Conservation (phyloP, 2,797 vertebrate species). For the Catostomus latipinnis region DNA sequence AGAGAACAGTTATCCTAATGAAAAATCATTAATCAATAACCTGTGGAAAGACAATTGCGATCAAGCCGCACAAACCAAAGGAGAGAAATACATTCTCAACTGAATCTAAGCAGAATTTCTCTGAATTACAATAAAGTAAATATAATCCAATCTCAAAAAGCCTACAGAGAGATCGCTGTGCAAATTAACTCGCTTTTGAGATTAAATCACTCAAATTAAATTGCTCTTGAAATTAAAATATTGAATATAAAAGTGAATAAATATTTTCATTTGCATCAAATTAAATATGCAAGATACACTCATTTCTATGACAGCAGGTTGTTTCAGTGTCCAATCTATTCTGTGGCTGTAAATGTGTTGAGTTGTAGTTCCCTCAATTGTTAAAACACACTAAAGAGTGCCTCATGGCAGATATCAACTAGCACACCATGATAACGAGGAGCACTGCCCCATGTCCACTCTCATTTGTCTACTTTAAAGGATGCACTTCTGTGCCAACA, state of each 20-base stretch:
- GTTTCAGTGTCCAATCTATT: too few species aligned
- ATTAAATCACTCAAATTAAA: too few species aligned
- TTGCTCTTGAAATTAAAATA: constrained; percentile 9
- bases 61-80: neutral
- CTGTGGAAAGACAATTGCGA: neutral
- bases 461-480: constrained; percentile 22
- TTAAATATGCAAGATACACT: too few species aligned
- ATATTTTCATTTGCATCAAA: neutral
- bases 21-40: constrained; percentile 1
- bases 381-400: constrained; percentile 14
- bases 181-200: too few species aligned
- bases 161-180: neutral
- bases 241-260: neutral
- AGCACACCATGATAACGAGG: constrained; percentile 24
- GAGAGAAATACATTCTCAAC: neutral
- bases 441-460: neutral
- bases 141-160: neutral
- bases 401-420: neutral
- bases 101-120: neutral
- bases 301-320: too few species aligned
- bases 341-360: too few species aligned
- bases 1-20: constrained; percentile 1
- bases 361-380: neutral
- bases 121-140: constrained; percentile 4
- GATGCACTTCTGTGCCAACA: constrained; percentile 12